These are phyloP conservation scores for Cepaea hortensis DNA, from an alignment of 2,888 invertebrate species.

Conservation along the genomic window DNA sequence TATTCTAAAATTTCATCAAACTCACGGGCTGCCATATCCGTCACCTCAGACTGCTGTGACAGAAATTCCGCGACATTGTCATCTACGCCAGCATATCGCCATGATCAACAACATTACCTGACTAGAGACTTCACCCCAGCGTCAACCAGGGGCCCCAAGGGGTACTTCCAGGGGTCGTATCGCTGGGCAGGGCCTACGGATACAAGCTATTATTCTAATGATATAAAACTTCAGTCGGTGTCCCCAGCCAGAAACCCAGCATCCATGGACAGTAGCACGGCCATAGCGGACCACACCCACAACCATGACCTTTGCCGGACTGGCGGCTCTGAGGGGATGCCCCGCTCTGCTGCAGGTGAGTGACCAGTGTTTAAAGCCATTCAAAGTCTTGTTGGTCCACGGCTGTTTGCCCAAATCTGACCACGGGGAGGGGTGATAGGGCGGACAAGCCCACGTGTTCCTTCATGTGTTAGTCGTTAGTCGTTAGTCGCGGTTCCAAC, in stretches of 20 bases:
- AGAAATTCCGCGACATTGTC: not conserved
- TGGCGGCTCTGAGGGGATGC: too few relatives aligned
- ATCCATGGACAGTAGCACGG: conserved; percentile 70
- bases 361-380: too few relatives aligned
- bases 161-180: not conserved
- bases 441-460: too few relatives aligned
- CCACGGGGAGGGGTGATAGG: too few relatives aligned
- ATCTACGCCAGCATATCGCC: not conserved
- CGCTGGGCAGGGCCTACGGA: conserved; percentile 19
- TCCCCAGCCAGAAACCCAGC: conserved; percentile 73
- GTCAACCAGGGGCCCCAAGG: not conserved
- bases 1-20: conserved; percentile 20
- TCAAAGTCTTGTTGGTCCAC: too few relatives aligned
- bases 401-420: too few relatives aligned
- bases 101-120: conserved; percentile 22
- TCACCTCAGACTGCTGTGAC: not conserved
- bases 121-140: too few relatives aligned
- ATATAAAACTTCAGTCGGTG: conserved; percentile 69
- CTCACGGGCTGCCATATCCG: not conserved
- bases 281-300: conserved; percentile 63
- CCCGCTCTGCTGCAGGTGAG: too few relatives aligned
- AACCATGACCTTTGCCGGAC: too few relatives aligned
- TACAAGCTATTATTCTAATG: conserved; percentile 51
- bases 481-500: too few relatives aligned
- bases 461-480: too few relatives aligned